Conservation (phyloP, 2,113 vertebrate species). For the Ginglymostoma cirratum region DNA sequence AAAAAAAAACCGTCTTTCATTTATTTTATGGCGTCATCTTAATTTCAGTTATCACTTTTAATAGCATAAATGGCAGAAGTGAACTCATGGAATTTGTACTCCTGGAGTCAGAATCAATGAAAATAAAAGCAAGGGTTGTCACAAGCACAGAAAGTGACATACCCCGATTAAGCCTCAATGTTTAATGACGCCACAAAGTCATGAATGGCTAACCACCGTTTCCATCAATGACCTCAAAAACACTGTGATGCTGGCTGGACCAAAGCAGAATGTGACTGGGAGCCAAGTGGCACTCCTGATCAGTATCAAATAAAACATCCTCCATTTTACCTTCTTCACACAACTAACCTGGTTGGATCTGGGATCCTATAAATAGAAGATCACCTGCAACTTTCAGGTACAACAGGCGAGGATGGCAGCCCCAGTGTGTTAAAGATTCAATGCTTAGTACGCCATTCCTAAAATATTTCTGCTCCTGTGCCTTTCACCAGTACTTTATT, state of each 20-base stretch:
- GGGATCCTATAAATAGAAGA: neutral
- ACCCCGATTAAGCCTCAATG: neutral
- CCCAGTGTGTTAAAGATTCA: neutral
- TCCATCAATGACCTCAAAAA: neutral
- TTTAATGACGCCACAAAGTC: neutral
- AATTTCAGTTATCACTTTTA: neutral
- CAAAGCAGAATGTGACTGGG: neutral
- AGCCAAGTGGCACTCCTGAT: neutral
- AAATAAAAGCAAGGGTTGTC: neutral
- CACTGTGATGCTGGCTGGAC: neutral
- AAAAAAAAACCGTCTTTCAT: neutral
- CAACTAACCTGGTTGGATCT: neutral
- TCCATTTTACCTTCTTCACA: neutral
- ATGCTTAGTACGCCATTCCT: neutral
- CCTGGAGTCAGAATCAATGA: neutral
- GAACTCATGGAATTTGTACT: neutral
- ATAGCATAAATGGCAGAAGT: neutral
- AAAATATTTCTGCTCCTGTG: neutral
- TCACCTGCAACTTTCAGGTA: neutral
- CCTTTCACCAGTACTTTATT: neutral
- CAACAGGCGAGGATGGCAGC: neutral
- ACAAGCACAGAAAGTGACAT: neutral
- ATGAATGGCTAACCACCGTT: neutral
- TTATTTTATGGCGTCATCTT: neutral
- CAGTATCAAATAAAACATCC: neutral